Evolutionary conservation across 2,888 invertebrate genomes (phyloP), one percentile per base, ranked within the genome.

Genomic region (Drosophila testacea): DNA sequence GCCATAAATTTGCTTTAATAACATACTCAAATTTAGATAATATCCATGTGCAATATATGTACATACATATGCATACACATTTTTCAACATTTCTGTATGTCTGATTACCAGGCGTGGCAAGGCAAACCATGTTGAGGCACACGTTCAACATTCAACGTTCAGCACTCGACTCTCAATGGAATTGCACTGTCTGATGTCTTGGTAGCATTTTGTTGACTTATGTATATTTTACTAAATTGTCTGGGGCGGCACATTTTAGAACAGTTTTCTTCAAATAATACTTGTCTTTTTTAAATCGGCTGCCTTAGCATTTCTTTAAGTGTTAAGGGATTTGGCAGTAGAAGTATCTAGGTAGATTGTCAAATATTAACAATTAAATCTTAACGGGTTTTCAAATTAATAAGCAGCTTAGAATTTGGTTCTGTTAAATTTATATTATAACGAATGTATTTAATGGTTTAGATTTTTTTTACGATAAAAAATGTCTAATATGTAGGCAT

Each of bases 11-110:
- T 56, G 51, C 59, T 68, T 81, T 84, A 84, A 81, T 87, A 87
- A 84, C 82, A 87, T 79, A 87, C 88, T 87, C 71, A 87, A 81
- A 81, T 84, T 84, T 69, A 76, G 82, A 83, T 84, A 76, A 75
- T 78, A 75, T 81, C 78, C 59, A 50, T 67, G 68, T 75, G 62
- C 74, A 62, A 69, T 77, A 67, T 50, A 55, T 34, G 10, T 34
- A 42, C 16, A 39, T 34, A 42, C 16, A 39, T 39, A 39, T 13
- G 13, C 39, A 47, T 47, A 47, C 16, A 48, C 13, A 47, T 71
- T 22, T 44, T 59, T 38, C 1, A 34, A 22, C 34, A 61, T 34
- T 27, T 27, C 3, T 36, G 28, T 28, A 13, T 65, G 47, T 16
- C 32, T 65, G 22, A 16, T 51, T 51, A 38, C 38, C 51, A 44